These are phyloP conservation scores for Byasa hedistus DNA, from an alignment of 2,888 invertebrate species.

Conservation along the genomic window DNA sequence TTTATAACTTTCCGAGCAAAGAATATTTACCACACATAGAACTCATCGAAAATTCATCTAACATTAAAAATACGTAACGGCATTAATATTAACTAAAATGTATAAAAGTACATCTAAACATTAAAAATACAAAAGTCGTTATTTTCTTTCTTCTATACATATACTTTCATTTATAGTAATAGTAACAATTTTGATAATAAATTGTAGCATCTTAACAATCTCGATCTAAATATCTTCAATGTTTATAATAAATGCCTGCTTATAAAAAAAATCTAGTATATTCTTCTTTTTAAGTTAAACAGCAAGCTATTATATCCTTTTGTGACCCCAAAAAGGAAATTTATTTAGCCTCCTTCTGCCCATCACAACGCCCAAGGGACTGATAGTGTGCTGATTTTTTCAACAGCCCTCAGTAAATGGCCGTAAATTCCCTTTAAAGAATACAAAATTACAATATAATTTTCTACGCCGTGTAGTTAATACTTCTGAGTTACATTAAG, in stretches of 20 bases:
- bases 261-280: no score
- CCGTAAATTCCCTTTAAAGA: neutral
- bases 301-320: neutral
- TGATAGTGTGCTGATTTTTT: conserved; percentile 1
- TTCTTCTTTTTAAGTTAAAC: neutral
- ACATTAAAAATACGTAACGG: no score
- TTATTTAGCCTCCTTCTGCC: neutral
- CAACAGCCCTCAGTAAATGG: neutral
- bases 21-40: no score
- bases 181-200: no score
- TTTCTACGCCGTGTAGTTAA: neutral
- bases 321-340: conserved; percentile 1
- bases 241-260: no score
- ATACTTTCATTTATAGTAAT: no score
- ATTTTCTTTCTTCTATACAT: no score
- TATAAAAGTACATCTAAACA: no score
- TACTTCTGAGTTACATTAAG: neutral
- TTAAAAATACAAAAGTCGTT: no score
- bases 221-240: neutral
- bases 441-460: neutral
- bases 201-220: neutral
- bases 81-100: no score
- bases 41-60: no score
- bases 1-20: no score
- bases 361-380: neutral